phyloP scores from a whole-genome alignment of 2,797 vertebrate genomes.

The Spinus olivaceus region DNA sequence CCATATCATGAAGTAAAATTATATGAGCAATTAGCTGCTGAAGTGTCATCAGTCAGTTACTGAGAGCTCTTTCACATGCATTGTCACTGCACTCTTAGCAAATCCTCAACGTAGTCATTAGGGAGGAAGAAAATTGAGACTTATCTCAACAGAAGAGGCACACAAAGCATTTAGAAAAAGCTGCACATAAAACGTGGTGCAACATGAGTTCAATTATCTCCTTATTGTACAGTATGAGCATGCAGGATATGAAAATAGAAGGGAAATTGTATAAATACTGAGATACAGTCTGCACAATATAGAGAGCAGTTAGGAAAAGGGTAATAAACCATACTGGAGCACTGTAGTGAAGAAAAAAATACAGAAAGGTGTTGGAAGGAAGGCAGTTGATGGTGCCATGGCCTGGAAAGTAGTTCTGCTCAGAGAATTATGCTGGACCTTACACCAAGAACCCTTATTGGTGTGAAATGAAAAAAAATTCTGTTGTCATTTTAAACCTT shows the following conservation, averaged over 20 bases:
- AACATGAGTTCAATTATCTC: constrained; percentile 53
- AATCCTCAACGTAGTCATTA: constrained; percentile 57
- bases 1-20: constrained; percentile 24
- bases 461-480: background rate
- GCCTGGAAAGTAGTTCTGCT: background rate
- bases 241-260: constrained; percentile 28
- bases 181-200: constrained; percentile 45
- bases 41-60: constrained; percentile 60
- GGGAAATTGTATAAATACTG: background rate
- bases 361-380: background rate
- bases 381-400: background rate
- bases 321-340: background rate
- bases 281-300: background rate
- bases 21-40: constrained; percentile 58
- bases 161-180: constrained; percentile 52
- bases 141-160: constrained; percentile 54
- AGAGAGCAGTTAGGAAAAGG: background rate
- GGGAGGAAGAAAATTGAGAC: constrained; percentile 60
- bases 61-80: constrained; percentile 50
- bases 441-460: background rate
- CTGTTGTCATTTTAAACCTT: background rate
- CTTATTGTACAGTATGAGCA: constrained; percentile 17
- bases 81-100: constrained; percentile 52
- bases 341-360: background rate
- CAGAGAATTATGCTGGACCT: background rate